A percentile compares a stretch with the other conserved stretches of the same genome.
phyloP scores from a whole-genome alignment of 2,113 vertebrate genomes.

The Takifugu flavidus region DNA sequence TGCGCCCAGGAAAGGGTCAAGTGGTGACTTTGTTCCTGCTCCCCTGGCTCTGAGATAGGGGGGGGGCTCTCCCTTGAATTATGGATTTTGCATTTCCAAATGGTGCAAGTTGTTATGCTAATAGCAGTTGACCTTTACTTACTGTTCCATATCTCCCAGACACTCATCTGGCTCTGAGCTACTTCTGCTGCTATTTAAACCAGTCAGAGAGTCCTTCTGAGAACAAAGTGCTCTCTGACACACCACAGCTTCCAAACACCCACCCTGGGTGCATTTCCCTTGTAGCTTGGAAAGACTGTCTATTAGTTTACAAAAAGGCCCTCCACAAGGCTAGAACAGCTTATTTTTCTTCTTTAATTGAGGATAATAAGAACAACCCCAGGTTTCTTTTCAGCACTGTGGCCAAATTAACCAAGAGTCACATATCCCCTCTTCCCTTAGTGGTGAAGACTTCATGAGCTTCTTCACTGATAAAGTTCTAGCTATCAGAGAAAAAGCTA shows the following conservation, averaged over 20 bases:
- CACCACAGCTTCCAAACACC: constrained; percentile 14
- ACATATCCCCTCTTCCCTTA: too few relatives aligned
- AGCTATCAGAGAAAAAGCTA: too few relatives aligned
- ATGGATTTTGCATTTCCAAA: constrained; percentile 70
- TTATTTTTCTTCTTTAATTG: too few relatives aligned
- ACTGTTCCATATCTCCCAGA: constrained; percentile 59
- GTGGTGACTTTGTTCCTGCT: constrained; percentile 68
- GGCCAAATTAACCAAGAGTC: too few relatives aligned
- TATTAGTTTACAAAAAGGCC: neutral
- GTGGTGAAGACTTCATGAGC: too few relatives aligned
- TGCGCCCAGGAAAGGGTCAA: constrained; percentile 63
- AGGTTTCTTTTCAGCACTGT: too few relatives aligned
- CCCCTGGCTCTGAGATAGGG: constrained; percentile 42
- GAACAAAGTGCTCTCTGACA: constrained; percentile 23
- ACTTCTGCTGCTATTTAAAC: constrained; percentile 31
- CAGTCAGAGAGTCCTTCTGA: constrained; percentile 30
- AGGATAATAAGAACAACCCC: too few relatives aligned
- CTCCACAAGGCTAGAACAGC: too few relatives aligned
- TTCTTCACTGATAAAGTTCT: too few relatives aligned
- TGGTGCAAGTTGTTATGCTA: constrained; percentile 59
- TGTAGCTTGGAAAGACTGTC: too few relatives aligned
- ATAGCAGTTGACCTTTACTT: constrained; percentile 69
- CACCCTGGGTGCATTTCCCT: neutral
- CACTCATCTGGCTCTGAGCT: constrained; percentile 51
- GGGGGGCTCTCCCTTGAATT: constrained; percentile 58